phyloP scores from a whole-genome alignment of 2,888 invertebrate genomes.

The Melipona beecheii region DNA sequence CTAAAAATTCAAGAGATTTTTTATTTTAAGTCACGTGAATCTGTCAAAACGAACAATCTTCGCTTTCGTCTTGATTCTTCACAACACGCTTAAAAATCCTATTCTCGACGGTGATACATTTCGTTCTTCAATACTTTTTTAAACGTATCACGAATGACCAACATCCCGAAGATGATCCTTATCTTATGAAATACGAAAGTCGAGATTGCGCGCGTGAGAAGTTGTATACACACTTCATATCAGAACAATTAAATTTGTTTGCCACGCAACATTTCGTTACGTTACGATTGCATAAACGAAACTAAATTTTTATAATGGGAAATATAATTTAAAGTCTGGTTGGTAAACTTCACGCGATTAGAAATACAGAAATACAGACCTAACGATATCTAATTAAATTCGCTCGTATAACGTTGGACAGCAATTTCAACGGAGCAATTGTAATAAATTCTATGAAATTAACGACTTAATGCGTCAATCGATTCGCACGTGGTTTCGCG shows the following conservation, averaged over 20 bases:
- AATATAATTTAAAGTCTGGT: not conserved
- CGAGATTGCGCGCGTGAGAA: not conserved
- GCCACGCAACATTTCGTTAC: not conserved
- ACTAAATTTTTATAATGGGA: not conserved
- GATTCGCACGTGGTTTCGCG: not conserved
- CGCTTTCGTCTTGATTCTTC: not conserved
- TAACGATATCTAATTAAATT: not conserved
- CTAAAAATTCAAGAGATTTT: not conserved
- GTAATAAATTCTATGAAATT: constrained; percentile 21
- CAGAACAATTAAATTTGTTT: not conserved
- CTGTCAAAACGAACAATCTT: not conserved
- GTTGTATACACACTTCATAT: not conserved
- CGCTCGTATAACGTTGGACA: not conserved
- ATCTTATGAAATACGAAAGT: constrained; percentile 8
- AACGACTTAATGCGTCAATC: not conserved
- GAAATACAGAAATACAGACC: not conserved
- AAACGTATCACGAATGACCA: not conserved
- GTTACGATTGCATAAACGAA: not conserved
- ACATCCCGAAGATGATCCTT: constrained; percentile 6
- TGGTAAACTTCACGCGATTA: not conserved
- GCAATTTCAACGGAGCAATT: not conserved
- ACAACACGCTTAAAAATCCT: not conserved
- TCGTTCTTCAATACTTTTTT: not conserved
- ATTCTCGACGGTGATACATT: not conserved
- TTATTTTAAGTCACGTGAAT: not conserved